Evolutionary conservation across 1,140 invertebrate species (phyloP), one percentile per base, ranked within the genome.

Genomic region (Epicauta chinensis): DNA sequence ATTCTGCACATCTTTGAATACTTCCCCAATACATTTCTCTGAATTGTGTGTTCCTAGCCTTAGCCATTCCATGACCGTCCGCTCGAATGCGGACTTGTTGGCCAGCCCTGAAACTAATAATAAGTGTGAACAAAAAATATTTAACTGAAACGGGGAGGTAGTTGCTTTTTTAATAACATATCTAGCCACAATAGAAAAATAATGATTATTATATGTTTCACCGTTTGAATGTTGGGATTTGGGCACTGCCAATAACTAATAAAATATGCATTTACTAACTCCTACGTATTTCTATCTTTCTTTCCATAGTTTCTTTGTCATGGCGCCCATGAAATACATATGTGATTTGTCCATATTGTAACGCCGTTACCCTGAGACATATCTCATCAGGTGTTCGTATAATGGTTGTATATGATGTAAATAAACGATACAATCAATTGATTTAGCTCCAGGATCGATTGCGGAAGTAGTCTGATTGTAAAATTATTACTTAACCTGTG

Each of bases 221-320:
- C 23, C 7, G 23, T 23, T 23, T 23, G 23, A 23, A 7, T 5
- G 7, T 7, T 23, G 4, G 23, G 4, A 23, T 1, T 23, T 3
- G 23, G 23, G 23, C 23, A 23, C 53, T 43, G 54, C 55, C 57
- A 59, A 62, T 62, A 62, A 59, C 57, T 57, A 59, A 62, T 61
- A 61, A 61, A 61, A 61, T 53, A 58, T 60, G 58, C 58, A 57
- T 53, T 61, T 58, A 23, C 44, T 53, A 55, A 59, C 60, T 62
- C 60, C 59, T 59, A 59, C 57, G 39, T 59, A 51, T 53, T 49
- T 34, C 55, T 47, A 45, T 59, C 58, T 60, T 51, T 48, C 50
- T 59, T 45, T 53, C 7, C 23, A 29, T 16, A 45, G 23, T 30
- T 42, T 55, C 53, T 51, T 56, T 47, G 53, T 55, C 49, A 31